Conservation (phyloP, 2,797 vertebrate genomes). For the Anomalospiza imberbis region DNA sequence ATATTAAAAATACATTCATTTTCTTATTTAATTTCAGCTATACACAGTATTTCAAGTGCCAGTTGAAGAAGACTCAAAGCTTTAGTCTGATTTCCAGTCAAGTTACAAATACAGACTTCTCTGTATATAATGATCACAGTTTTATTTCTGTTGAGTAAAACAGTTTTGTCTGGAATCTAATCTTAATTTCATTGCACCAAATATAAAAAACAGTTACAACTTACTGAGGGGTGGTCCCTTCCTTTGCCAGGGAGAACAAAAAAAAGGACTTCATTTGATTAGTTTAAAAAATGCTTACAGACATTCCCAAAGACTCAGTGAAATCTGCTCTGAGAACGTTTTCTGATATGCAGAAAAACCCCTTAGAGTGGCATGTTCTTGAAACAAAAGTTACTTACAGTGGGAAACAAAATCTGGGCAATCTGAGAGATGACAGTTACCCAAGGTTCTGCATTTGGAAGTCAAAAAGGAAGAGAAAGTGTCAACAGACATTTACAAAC, state of each 20-base stretch:
- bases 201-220: background rate
- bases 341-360: background rate
- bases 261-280: background rate
- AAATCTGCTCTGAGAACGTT: background rate
- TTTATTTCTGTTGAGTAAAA: constrained; percentile 9
- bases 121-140: background rate
- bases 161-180: constrained; percentile 12
- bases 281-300: background rate
- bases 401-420: background rate
- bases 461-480: background rate
- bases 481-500: background rate
- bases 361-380: background rate
- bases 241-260: constrained; percentile 4
- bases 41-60: background rate
- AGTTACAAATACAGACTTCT: background rate
- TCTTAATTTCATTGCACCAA: constrained; percentile 2
- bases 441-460: background rate
- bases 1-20: background rate
- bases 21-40: background rate
- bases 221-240: constrained; percentile 18
- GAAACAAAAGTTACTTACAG: background rate
- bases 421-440: background rate
- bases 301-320: background rate
- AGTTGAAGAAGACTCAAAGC: background rate
- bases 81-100: background rate